Evolutionary conservation across 1,140 invertebrate species (phyloP).

Genomic region (Orussus abietinus): DNA sequence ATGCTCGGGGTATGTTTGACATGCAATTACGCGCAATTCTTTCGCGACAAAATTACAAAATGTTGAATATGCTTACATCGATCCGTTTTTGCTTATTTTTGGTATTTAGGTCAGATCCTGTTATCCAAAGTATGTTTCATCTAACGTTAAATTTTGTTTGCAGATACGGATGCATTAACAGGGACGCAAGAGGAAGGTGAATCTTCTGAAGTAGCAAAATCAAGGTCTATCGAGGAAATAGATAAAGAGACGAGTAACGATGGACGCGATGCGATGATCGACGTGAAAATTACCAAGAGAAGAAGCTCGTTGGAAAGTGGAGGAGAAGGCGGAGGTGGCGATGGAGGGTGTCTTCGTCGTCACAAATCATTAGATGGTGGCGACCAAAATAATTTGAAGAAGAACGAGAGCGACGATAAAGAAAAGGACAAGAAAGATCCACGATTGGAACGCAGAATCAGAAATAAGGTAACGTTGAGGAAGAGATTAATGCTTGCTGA

Average conservation of each 20-base stretch:
- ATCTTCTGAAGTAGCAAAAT: conserved; percentile 18
- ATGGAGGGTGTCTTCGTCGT: conserved; percentile 49
- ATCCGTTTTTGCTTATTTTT: too few relatives aligned
- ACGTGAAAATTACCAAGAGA: conserved; percentile 44
- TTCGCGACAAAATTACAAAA: too few relatives aligned
- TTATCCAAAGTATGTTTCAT: too few relatives aligned
- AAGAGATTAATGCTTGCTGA: conserved; percentile 1
- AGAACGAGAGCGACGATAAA: conserved; percentile 51
- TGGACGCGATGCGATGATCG: conserved; percentile 29
- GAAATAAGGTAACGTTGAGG: conserved; percentile 58
- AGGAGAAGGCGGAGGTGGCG: conserved; percentile 45
- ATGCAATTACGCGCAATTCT: too few relatives aligned
- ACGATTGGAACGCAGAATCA: conserved; percentile 60
- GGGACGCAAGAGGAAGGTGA: too few relatives aligned
- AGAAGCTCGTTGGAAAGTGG: conserved; percentile 58
- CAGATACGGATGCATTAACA: too few relatives aligned
- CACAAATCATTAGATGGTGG: conserved; percentile 61
- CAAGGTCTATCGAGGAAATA: conserved; percentile 44
- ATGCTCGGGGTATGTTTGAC: too few relatives aligned
- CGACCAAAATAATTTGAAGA: conserved; percentile 55
- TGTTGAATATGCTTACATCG: too few relatives aligned
- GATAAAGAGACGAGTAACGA: conserved; percentile 15
- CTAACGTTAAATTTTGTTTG: too few relatives aligned
- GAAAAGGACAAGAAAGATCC: conserved; percentile 56
- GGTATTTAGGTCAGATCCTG: too few relatives aligned